Conservation (phyloP, 2,888 invertebrate genomes). For the Cephus pygmeus region DNA sequence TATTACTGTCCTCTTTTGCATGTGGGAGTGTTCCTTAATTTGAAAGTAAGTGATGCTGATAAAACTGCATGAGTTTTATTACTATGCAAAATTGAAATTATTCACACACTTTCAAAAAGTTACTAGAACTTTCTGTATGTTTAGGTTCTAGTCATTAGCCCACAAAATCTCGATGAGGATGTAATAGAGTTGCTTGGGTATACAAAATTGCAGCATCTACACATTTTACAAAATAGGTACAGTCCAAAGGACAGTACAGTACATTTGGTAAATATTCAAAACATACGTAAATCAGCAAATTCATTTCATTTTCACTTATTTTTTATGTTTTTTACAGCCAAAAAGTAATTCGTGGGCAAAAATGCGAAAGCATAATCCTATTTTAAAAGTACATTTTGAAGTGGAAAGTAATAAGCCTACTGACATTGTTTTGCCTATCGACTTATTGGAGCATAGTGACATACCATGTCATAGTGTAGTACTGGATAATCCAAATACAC, state of each 20-base stretch:
- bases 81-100: background rate
- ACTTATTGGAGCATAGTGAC: conserved; percentile 49
- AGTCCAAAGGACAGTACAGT: conserved; percentile 71
- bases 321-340: conserved; percentile 45
- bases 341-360: conserved; percentile 65
- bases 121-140: conserved; percentile 27
- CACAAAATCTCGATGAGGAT: conserved; percentile 82
- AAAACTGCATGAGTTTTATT: background rate
- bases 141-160: conserved; percentile 74
- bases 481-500: conserved; percentile 54
- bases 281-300: background rate
- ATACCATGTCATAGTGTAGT: conserved; percentile 61
- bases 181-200: conserved; percentile 76
- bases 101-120: conserved; percentile 8
- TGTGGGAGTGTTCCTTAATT: conserved; percentile 79
- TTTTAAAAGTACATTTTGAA: conserved; percentile 76
- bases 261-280: conserved; percentile 66
- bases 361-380: conserved; percentile 71
- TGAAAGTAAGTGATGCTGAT: conserved; percentile 68
- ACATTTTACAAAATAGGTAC: conserved; percentile 80
- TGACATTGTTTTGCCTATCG: conserved; percentile 71
- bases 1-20: conserved; percentile 77
- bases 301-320: background rate
- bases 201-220: conserved; percentile 74
- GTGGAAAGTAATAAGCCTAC: conserved; percentile 72